phyloP scores from a whole-genome alignment of 2,888 invertebrate genomes.

The Dasypolia templi region DNA sequence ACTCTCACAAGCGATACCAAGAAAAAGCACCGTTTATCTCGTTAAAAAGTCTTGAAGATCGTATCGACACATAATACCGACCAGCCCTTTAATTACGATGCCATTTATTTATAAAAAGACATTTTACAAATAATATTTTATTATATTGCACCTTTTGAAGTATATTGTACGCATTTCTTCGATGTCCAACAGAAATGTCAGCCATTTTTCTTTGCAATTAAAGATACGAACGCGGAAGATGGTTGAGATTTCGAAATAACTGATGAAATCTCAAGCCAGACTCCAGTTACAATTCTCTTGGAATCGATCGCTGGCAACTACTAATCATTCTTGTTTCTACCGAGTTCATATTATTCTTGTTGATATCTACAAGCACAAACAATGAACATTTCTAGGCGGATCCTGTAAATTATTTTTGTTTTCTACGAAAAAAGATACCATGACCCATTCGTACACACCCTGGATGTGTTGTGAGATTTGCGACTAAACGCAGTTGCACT shows the following conservation, averaged over 20 bases:
- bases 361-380: no score
- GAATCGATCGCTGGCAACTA: no score
- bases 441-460: no score
- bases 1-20: slow-evolving; percentile 17
- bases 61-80: slow-evolving; percentile 33
- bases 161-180: slow-evolving; percentile 8
- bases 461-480: no score
- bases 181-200: neutral
- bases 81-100: slow-evolving; percentile 46
- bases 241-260: neutral
- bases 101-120: slow-evolving; percentile 18
- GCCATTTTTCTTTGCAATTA: slow-evolving; percentile 35
- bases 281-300: no score
- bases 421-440: no score
- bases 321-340: no score
- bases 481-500: no score
- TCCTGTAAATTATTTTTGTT: no score
- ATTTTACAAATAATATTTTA: slow-evolving; percentile 23
- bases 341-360: no score
- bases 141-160: slow-evolving; percentile 4
- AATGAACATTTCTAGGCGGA: no score
- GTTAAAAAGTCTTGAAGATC: slow-evolving; percentile 37
- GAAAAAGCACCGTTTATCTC: slow-evolving; percentile 19
- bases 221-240: slow-evolving; percentile 21
- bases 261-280: no score